These are phyloP conservation scores for Drymonia ruficornis DNA, from an alignment of 2,888 invertebrate species.

Conservation along the genomic window DNA sequence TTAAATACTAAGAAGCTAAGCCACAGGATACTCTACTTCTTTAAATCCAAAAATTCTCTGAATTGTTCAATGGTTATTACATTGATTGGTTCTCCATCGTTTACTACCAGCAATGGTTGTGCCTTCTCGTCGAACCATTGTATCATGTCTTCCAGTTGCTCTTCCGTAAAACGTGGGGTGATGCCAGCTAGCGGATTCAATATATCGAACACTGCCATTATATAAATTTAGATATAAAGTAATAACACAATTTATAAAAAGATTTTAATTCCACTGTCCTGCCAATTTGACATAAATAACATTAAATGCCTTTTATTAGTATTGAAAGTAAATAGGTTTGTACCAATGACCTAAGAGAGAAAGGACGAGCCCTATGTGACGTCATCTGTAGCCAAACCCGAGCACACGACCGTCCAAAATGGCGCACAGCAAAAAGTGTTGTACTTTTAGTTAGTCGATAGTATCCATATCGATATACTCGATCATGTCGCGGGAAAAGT, in stretches of 20 bases:
- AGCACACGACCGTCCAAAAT: too few relatives aligned
- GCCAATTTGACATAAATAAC: slow-evolving; percentile 3
- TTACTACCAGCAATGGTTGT: slow-evolving; percentile 53
- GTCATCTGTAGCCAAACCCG: too few relatives aligned
- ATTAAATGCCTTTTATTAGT: background rate
- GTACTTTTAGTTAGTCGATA: too few relatives aligned
- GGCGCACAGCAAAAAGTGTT: too few relatives aligned
- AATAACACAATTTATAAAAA: slow-evolving; percentile 2
- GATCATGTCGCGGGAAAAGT: too few relatives aligned
- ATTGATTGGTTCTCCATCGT: slow-evolving; percentile 56
- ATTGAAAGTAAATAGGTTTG: background rate
- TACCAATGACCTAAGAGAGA: too few relatives aligned
- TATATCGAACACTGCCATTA: slow-evolving; percentile 58
- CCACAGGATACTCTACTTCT: slow-evolving; percentile 56
- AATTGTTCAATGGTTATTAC: slow-evolving; percentile 67
- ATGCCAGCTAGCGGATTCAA: slow-evolving; percentile 56
- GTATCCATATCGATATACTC: too few relatives aligned
- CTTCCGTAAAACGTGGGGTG: slow-evolving; percentile 59
- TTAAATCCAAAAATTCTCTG: slow-evolving; percentile 59
- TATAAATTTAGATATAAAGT: slow-evolving; percentile 14
- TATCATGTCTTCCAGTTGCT: slow-evolving; percentile 56
- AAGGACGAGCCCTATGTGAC: too few relatives aligned
- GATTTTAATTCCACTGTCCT: background rate
- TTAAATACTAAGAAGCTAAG: too few relatives aligned
- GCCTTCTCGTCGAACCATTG: slow-evolving; percentile 66